phyloP scores from a whole-genome alignment of 2,797 vertebrate genomes.

The Centroberyx gerrardi region DNA sequence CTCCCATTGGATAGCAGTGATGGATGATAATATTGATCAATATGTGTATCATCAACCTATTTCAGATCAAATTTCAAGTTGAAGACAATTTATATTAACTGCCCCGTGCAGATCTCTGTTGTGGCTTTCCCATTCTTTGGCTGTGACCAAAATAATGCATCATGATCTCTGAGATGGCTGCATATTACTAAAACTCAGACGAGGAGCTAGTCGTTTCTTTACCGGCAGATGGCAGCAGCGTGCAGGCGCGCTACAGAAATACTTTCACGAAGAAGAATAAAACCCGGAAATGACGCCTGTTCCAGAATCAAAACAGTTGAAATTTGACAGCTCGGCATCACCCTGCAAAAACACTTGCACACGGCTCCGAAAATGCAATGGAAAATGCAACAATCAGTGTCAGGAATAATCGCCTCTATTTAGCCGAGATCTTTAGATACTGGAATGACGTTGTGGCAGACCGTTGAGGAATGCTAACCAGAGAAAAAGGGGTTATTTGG shows the following conservation, averaged over 20 bases:
- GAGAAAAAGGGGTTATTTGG: conserved; percentile 33
- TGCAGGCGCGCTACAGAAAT: too few species aligned
- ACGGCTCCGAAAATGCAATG: background rate
- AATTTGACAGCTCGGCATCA: conserved; percentile 45
- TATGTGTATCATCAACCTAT: too few species aligned
- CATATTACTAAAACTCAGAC: too few species aligned
- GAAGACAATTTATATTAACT: too few species aligned
- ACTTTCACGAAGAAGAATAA: conserved; percentile 27
- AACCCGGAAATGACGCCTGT: conserved; percentile 20
- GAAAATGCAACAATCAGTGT: background rate
- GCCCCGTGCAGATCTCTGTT: too few species aligned
- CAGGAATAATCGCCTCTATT: background rate
- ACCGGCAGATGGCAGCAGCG: conserved; percentile 48
- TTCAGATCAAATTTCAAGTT: too few species aligned
- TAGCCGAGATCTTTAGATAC: background rate
- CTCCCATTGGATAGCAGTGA: too few species aligned
- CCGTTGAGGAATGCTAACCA: conserved; percentile 36
- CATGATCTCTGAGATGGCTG: too few species aligned
- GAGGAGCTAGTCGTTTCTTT: accelerated
- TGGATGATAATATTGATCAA: too few species aligned
- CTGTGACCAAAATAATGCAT: too few species aligned
- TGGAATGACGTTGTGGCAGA: background rate
- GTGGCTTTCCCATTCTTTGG: too few species aligned
- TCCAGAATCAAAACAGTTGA: conserved; percentile 70
- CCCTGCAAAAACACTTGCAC: background rate